Base-by-base conservation (phyloP, 2,888 invertebrate genomes). In the Caradrina kadenii region DNA sequence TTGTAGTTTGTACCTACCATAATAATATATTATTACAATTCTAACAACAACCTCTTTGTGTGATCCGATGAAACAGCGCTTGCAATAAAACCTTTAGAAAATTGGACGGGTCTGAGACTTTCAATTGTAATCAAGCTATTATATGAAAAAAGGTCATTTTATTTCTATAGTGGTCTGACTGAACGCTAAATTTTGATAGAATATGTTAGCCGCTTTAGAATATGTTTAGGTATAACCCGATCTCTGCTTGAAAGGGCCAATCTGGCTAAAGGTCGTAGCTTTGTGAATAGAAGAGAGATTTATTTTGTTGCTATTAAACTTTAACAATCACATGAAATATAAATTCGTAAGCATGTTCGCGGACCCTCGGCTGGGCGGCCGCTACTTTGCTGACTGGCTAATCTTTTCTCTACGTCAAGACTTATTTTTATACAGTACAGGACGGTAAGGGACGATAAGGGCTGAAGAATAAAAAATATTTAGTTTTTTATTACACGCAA, bases 101-200 rank as follows among this genome's bases (percentile, higher is more conserved):
- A 75, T 77, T 66, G 69, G 55, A 54, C 63, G 65, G 61, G 63
- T 31, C 65, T 54, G 59, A 53, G 80, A 69, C 63, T 75, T 76
- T 68, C 75, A 79, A 68, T 77, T 66, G 60, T 78, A 79, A 78
- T 75, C 76, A 79, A 75, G 62, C 65, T 66, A 77, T 77, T 65
- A 53, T 60, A 56, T 53, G 63, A 79, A 75, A 75, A 67, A 68
- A 69, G 56, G 76, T 52, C 60, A 69, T 80, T 66, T 78, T 66
- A 75, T 80, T 63, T 60, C 62, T 65, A 55, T 79, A 52, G 64
- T 52, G 50, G 62, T 59, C 60, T 61, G 55, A 17, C 42, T 45
- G 45, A 39, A 50, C 21, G 42, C 31, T 49, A 53, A 60, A 70
- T 73, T 76, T 76, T 69, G 56, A 61, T 76, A 50, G 31, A 78